Conservation (phyloP, 2,888 invertebrate species). For the Phorcus lineatus region DNA sequence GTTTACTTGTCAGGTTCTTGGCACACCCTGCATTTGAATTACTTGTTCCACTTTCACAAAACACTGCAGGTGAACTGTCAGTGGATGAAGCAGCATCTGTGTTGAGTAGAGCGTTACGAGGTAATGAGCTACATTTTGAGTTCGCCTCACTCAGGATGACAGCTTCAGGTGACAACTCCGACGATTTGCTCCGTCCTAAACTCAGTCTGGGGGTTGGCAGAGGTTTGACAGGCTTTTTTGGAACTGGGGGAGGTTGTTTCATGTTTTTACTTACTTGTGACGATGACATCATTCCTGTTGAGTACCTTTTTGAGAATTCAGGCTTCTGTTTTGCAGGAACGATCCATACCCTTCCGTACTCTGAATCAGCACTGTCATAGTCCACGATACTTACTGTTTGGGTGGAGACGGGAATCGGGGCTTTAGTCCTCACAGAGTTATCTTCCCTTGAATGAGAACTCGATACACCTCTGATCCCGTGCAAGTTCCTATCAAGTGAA, state of each 20-base stretch:
- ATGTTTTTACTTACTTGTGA: not conserved
- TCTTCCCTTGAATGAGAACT: not conserved
- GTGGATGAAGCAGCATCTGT: not conserved
- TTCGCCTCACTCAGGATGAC: not conserved
- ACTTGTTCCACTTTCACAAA: not conserved
- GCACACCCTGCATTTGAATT: not conserved
- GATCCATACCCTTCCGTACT: not conserved
- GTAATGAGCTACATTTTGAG: not conserved
- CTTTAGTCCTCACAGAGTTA: not conserved
- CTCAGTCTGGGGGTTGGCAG: not conserved
- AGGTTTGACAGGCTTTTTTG: slow-evolving; percentile 10
- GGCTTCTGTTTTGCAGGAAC: not conserved
- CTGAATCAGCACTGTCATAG: not conserved
- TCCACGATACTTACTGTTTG: not conserved
- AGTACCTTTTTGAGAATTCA: not conserved
- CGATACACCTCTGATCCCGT: not conserved
- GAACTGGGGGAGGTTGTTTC: not conserved
- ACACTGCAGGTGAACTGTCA: not conserved
- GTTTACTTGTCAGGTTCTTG: not conserved
- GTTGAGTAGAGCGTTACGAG: not conserved
- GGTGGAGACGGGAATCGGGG: not conserved
- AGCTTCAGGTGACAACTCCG: not conserved
- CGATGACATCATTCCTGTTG: not conserved
- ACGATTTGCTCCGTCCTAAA: not conserved
- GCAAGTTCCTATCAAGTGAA: not conserved